A percentile compares a stretch with the other conserved stretches of the same genome.
phyloP scores from a whole-genome alignment of 2,797 vertebrate species.

The Pampus argenteus region DNA sequence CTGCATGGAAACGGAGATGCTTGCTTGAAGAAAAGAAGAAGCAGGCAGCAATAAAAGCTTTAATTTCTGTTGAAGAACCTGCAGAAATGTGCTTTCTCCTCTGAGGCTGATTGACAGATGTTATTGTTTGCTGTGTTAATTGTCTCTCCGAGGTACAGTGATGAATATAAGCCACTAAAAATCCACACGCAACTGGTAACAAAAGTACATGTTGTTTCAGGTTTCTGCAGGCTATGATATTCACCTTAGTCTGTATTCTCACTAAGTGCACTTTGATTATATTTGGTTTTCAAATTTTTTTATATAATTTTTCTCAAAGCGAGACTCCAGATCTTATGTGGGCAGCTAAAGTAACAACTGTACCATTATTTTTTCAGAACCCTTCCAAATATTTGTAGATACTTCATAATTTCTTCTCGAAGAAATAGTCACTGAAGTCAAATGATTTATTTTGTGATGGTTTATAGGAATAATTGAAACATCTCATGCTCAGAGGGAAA shows the following conservation, averaged over 20 bases:
- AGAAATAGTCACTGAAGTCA: not conserved
- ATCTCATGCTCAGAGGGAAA: not conserved
- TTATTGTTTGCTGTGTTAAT: constrained; percentile 53
- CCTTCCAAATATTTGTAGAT: not conserved
- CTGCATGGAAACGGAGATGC: constrained; percentile 55
- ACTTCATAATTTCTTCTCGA: not conserved
- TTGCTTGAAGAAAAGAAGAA: constrained; percentile 1
- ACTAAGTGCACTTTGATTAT: not conserved
- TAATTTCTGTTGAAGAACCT: constrained; percentile 28
- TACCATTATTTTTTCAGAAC: not conserved
- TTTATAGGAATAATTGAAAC: not conserved
- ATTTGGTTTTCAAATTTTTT: constrained; percentile 1
- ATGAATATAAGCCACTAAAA: constrained; percentile 56
- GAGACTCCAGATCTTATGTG: not conserved
- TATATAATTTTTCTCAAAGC: not conserved
- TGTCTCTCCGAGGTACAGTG: constrained; percentile 56
- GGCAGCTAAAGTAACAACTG: not conserved
- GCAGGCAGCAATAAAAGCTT: constrained; percentile 13
- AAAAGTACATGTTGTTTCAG: constrained; percentile 54
- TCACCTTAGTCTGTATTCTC: constrained; percentile 29
- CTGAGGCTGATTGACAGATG: constrained; percentile 37
- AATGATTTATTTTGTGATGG: not conserved
- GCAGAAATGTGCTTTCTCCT: constrained; percentile 38
- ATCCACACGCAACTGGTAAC: constrained; percentile 56
- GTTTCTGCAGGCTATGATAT: constrained; percentile 48